These are phyloP conservation scores for Trilocha varians DNA, from an alignment of 2,888 invertebrate species.

Conservation along the genomic window DNA sequence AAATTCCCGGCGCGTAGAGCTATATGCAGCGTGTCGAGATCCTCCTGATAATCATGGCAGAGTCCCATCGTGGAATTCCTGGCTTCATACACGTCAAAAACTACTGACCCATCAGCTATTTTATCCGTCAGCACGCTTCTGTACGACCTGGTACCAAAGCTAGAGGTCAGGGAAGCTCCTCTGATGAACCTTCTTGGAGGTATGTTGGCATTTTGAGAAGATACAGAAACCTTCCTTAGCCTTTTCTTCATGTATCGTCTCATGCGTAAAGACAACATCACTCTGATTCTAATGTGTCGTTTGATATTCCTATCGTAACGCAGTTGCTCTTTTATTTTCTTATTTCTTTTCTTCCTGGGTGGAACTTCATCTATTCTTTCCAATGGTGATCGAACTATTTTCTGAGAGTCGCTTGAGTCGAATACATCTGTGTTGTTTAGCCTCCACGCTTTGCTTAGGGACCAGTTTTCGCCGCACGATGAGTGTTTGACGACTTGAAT, in stretches of 20 bases:
- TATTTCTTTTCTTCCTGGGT: constrained; percentile 37
- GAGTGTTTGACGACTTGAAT: constrained; percentile 48
- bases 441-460: constrained; percentile 64
- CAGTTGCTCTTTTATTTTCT: constrained; percentile 59
- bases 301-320: constrained; percentile 75
- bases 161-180: constrained; percentile 44
- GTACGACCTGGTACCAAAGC: constrained; percentile 59
- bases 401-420: constrained; percentile 37
- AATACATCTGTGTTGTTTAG: constrained; percentile 52
- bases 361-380: constrained; percentile 61
- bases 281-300: constrained; percentile 76
- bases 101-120: constrained; percentile 50
- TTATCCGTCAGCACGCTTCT: constrained; percentile 59
- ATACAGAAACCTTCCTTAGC: constrained; percentile 33
- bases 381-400: constrained; percentile 25
- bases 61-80: constrained; percentile 60
- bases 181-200: constrained; percentile 52
- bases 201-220: constrained; percentile 33
- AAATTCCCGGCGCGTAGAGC: constrained; percentile 70
- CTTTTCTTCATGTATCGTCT: constrained; percentile 65
- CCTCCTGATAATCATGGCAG: constrained; percentile 62
- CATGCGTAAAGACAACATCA: constrained; percentile 78
- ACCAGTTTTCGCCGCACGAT: constrained; percentile 65
- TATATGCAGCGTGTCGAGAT: constrained; percentile 62
- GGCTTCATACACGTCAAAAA: constrained; percentile 64